These are phyloP conservation scores for Cyprinodon diabolis DNA, from an alignment of 2,797 vertebrate species.

Conservation along the genomic window DNA sequence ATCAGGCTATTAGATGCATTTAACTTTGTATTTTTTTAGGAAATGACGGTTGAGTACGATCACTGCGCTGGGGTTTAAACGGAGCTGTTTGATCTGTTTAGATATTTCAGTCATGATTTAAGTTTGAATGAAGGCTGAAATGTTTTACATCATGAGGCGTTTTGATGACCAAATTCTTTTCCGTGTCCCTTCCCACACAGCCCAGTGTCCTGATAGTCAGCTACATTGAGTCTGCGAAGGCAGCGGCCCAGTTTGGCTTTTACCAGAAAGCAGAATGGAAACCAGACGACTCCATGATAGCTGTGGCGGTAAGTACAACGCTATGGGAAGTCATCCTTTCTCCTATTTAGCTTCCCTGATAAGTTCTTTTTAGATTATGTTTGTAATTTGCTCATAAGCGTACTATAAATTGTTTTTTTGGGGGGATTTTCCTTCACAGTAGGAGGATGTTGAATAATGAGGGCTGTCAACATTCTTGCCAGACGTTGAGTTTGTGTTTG, in stretches of 20 bases:
- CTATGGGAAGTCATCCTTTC: slow-evolving; percentile 17
- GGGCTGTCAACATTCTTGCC: neutral
- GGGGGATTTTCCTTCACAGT: neutral
- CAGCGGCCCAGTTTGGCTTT: slow-evolving; percentile 90
- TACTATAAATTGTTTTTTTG: neutral
- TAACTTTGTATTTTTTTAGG: too few species aligned
- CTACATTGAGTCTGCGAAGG: slow-evolving; percentile 93
- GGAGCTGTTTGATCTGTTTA: neutral
- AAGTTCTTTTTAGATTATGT: neutral
- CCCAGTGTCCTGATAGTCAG: slow-evolving; percentile 96
- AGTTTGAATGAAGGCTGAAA: slow-evolving; percentile 8
- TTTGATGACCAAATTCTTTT: slow-evolving; percentile 33
- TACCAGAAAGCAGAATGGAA: slow-evolving; percentile 95
- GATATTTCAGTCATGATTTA: neutral
- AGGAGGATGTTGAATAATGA: neutral
- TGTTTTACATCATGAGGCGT: neutral
- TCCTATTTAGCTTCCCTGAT: slow-evolving; percentile 12
- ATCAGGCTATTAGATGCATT: too few species aligned
- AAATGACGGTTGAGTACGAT: too few species aligned
- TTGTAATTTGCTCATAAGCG: neutral
- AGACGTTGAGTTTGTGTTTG: neutral
- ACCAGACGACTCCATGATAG: slow-evolving; percentile 94
- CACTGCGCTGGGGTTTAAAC: neutral
- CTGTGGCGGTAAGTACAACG: slow-evolving; percentile 89
- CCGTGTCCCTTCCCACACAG: slow-evolving; percentile 70